Evolutionary conservation across 1,140 invertebrate genomes (phyloP), one percentile per base, ranked within the genome.

Genomic region (Drosophila pachea): DNA sequence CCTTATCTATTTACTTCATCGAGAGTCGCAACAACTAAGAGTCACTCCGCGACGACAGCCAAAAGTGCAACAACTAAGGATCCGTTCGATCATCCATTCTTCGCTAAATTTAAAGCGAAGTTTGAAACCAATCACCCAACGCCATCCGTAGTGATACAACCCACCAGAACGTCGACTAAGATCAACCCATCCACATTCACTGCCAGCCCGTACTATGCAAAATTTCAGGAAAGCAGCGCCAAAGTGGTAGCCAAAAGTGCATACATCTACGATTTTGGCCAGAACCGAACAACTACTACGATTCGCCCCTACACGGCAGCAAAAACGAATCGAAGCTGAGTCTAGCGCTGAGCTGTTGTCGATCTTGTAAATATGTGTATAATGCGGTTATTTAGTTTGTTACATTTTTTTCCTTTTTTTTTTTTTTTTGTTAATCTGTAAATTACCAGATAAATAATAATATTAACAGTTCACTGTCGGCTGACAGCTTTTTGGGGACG

Each of bases 71-170:
- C 60, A 0, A 72, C 76, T 32, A 55, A 49, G 22, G 53, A 71
- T 67, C 81, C 81, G 9, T 84, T 84, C n/a, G 52, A 56, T 40
- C 81, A 84, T 69, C 81, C 81, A 14, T 84, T 84, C 58, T 84
- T 84, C 47, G 73, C 66, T 2, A 86, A 86, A 52, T 84, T 67
- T 31, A 84, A 81, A 36, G 58, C 56, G 0, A 53, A n/a, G 9
- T 84, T 86, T 50, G 53, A 63, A 2, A 47, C 4, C 65, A 61
- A 42, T 53, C 33, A 3, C 5, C 40, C 32, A 8, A 5, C 5
- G 2, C n/a, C 14, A 4, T n/a, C n/a, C 11, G 14, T 55, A 22
- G 58, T 14, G 12, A 36, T 7, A 52, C 68, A 60, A 22, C 11
- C 62, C n/a, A 59, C 55, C 32, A 38, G 38, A 11, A 22, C 35